phyloP scores from a whole-genome alignment of 2,797 vertebrate genomes.

The Mus spretus region DNA sequence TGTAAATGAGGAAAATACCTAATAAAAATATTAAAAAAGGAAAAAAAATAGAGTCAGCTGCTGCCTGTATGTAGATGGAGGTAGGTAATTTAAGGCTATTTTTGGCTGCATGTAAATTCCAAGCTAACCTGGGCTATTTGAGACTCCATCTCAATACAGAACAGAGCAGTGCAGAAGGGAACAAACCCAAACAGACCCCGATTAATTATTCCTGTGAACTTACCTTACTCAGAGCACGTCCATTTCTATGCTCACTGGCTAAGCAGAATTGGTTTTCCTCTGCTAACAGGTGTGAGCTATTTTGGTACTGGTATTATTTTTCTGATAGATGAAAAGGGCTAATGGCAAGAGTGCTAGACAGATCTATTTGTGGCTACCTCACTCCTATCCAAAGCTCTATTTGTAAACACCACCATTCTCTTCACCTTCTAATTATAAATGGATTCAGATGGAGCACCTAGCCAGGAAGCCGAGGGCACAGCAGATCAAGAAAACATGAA shows the following conservation, averaged over 20 bases:
- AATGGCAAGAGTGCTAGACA: background rate
- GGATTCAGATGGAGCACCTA: background rate
- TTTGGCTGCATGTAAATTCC: background rate
- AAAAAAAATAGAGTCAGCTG: background rate
- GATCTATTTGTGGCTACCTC: background rate
- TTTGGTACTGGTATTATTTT: constrained; percentile 40
- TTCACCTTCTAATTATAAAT: constrained; percentile 38
- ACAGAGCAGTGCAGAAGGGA: background rate
- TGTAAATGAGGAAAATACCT: no score
- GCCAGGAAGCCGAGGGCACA: background rate
- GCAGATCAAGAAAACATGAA: background rate
- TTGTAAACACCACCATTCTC: background rate
- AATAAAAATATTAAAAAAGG: no score
- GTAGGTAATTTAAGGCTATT: background rate
- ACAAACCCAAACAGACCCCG: background rate
- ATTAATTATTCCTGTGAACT: background rate
- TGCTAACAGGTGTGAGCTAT: background rate
- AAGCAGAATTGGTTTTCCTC: constrained; percentile 18
- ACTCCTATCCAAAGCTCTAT: constrained; percentile 19
- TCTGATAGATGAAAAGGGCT: constrained; percentile 48
- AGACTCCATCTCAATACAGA: background rate
- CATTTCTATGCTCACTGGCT: background rate
- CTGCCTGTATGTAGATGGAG: background rate
- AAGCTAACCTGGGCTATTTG: background rate
- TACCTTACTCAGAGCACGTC: background rate